Percentiles rank a stretch among this genome's conserved stretches.
phyloP scores from a whole-genome alignment of 2,888 invertebrate genomes.

The Dusona sp. region DNA sequence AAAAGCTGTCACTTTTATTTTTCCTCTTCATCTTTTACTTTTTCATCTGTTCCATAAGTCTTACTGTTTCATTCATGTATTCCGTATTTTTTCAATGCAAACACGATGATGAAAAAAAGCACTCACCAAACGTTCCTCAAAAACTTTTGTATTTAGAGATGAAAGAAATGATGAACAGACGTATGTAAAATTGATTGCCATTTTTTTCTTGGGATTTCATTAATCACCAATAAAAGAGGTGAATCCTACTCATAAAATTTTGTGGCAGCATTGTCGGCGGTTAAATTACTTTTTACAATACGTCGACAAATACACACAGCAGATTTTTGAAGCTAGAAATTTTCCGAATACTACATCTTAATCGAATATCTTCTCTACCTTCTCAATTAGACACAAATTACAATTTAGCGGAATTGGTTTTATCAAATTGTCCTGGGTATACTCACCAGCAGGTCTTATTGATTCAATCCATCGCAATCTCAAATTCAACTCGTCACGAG shows the following conservation, averaged over 20 bases:
- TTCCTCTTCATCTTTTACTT: conserved; percentile 22
- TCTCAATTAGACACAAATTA: neutral
- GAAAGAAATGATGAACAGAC: conserved; percentile 26
- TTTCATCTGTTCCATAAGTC: conserved; percentile 12
- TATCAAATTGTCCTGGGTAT: neutral
- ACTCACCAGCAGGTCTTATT: conserved; percentile 10
- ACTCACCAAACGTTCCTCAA: conserved; percentile 28
- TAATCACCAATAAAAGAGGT: neutral
- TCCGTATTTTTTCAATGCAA: neutral
- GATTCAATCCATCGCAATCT: conserved; percentile 51
- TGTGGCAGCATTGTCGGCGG: neutral
- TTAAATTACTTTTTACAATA: neutral
- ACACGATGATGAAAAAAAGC: conserved; percentile 59
- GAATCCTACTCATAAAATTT: neutral
- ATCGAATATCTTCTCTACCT: neutral
- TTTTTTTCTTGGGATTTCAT: neutral
- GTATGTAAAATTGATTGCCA: conserved; percentile 16
- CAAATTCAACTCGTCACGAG: conserved; percentile 30
- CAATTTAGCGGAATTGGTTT: conserved; percentile 1
- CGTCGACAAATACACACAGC: neutral
- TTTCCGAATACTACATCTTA: neutral
- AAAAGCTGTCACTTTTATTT: conserved; percentile 52
- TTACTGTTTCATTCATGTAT: neutral
- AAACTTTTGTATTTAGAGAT: neutral
- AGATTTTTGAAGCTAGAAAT: neutral